phyloP scores from a whole-genome alignment of 2,113 vertebrate genomes.

The Puffinus mauretanicus region DNA sequence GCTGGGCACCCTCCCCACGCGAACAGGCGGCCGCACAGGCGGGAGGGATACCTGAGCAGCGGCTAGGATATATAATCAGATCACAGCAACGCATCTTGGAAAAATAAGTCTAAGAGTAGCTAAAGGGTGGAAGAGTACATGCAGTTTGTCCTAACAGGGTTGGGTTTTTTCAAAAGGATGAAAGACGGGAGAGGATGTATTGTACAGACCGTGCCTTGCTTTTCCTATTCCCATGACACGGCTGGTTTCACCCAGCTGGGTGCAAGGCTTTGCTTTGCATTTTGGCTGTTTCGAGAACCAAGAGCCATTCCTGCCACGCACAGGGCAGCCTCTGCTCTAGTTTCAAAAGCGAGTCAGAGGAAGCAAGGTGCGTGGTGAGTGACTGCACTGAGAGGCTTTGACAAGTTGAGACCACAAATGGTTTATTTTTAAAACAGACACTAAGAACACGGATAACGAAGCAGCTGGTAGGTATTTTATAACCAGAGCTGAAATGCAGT shows the following conservation, averaged over 20 bases:
- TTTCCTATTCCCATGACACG: neutral
- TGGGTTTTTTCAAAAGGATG: neutral
- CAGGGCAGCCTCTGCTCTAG: neutral
- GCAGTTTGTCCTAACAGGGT: neutral
- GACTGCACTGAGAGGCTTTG: neutral
- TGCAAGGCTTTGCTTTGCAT: neutral
- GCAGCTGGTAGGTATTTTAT: neutral
- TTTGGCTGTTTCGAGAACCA: neutral
- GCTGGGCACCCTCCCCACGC: neutral
- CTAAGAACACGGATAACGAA: neutral
- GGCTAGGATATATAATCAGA: fast-evolving
- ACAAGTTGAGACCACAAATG: neutral
- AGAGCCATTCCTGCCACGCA: too few species aligned
- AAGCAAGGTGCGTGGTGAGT: neutral
- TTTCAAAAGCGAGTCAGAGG: fast-evolving
- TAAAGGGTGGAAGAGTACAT: neutral
- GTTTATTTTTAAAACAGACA: neutral
- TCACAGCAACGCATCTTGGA: fast-evolving
- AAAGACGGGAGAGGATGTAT: neutral
- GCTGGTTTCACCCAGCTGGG: neutral
- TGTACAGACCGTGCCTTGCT: neutral
- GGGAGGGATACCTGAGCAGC: neutral
- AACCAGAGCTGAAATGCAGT: neutral
- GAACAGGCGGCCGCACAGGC: neutral
- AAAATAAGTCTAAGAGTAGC: neutral